Conservation (phyloP, 2,113 vertebrate genomes). For the Platanista minor region DNA sequence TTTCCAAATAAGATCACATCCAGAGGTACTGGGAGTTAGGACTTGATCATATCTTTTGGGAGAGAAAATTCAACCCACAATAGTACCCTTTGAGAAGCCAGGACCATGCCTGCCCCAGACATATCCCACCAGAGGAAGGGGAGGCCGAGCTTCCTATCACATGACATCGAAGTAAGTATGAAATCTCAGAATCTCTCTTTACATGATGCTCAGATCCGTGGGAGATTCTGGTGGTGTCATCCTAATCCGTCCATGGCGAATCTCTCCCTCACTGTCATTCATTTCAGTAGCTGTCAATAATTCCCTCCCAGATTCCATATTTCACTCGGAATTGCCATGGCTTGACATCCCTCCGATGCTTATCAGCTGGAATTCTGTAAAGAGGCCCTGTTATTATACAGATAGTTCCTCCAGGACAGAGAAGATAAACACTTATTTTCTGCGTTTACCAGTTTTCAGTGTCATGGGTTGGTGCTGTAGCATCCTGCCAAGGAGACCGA, state of each 20-base stretch:
- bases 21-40: neutral
- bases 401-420: neutral
- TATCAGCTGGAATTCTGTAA: no score
- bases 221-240: neutral
- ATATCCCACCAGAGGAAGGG: neutral
- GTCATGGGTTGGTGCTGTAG: neutral
- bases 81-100: neutral
- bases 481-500: no score
- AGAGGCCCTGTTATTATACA: no score
- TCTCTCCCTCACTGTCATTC: rapidly evolving
- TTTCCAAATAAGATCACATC: neutral
- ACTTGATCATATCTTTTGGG: neutral
- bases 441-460: neutral
- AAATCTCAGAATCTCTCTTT: neutral
- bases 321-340: neutral
- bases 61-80: no score
- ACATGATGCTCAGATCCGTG: rapidly evolving
- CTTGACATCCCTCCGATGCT: neutral
- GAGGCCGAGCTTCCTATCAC: neutral
- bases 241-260: rapidly evolving
- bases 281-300: neutral
- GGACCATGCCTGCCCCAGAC: neutral
- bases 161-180: rapidly evolving
- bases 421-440: rapidly evolving
- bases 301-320: rapidly evolving